Base-by-base conservation (phyloP, 1,140 invertebrate genomes). In the Drosophila baimaii region DNA sequence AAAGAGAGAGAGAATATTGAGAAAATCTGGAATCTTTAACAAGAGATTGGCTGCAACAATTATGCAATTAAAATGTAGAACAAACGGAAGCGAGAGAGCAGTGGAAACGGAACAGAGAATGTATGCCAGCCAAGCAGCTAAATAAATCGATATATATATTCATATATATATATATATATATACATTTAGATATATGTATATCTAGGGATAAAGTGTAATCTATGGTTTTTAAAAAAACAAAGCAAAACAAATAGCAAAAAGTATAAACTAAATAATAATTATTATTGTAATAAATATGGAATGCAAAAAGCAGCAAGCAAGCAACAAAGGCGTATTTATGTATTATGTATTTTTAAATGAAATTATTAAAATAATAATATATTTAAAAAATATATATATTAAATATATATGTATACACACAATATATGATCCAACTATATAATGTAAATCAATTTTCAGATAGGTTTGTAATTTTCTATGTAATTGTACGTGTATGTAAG, bases 271-370 rank as follows among this genome's bases (percentile, higher is more conserved):
- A 43, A 37, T 63, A 59, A 64, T 49, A 71, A 70, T 64, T 49
- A 63, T 68, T 62, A 70, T 79, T 74, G 49, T 76, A 19, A 75
- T 55, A 65, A 65, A 47, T 41, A 52, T 52, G 15, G 6, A 33
- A 52, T n/a, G 8, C 2, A 27, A 27, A 59, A 69, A 76, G 71
- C 52, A 68, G 47, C 37, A 3, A 39, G 49, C 49, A 21, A 52
- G 49, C 62, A 68, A 86, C 46, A 80, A 79, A 79, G 72, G 64
- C 58, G 79, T 83, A 89, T 86, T 88, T 86, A 82, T 86, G 71
- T 79, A 82, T 86, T 79, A 76, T 76, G 79, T 86, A 86, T 86
- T 88, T 85, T 85, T 78, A 85, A 85, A 79, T 72, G 78, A 81
- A 85, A 85, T 85, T 86, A 86, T 78, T 81, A 85, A 58, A 64